phyloP scores from a whole-genome alignment of 2,113 vertebrate species.

The Rattus norvegicus region GRCr8 NC_086028.1:24400501-24401000 shows the following conservation, averaged over 20 bases:
- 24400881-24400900: not conserved
- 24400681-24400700: too few species aligned
- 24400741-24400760: not conserved
- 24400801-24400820: not conserved
- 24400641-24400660: not conserved
- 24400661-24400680: not conserved
- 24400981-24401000: too few species aligned
- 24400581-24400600: not conserved
- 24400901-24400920: not conserved
- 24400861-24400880: not conserved
- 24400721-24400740: not conserved
- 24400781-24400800: not conserved
- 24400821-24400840: not conserved
- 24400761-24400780: not conserved
- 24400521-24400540: not conserved
- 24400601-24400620: not conserved
- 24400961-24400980: too few species aligned
- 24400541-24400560: not conserved
- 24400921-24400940: too few species aligned
- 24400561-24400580: not conserved
- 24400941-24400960: not conserved
- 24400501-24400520: not conserved
- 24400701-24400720: not conserved
- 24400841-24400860: not conserved
- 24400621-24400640: not conserved